These are phyloP conservation scores for Aquatica leii DNA, from an alignment of 2,888 invertebrate species.

Conservation along the genomic window DNA sequence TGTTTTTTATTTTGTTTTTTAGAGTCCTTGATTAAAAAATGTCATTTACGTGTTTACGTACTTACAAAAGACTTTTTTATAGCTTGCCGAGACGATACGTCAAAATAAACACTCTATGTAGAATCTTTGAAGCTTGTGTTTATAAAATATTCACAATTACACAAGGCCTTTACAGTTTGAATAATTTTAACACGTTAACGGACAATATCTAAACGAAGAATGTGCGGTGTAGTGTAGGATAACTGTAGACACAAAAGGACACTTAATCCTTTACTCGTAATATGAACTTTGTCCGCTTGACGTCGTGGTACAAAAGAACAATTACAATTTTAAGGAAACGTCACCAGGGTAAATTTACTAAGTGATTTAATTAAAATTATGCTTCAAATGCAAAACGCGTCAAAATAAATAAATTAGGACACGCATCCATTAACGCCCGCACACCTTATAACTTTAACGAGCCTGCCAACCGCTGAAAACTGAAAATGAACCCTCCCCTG, in stretches of 20 bases:
- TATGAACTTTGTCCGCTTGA: no score
- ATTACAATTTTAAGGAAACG: no score
- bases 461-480: constrained; percentile 25
- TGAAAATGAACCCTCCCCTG: constrained; percentile 26
- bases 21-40: no score
- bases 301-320: no score
- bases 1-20: no score
- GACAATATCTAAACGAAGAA: constrained; percentile 26
- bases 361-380: constrained; percentile 34
- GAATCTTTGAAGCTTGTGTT: no score
- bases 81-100: no score
- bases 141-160: constrained; percentile 2
- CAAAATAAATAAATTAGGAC: constrained; percentile 39
- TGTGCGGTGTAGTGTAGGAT: not conserved
- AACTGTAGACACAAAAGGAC: constrained; percentile 13
- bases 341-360: no score
- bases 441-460: constrained; percentile 34
- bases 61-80: no score
- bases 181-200: constrained; percentile 16
- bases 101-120: no score
- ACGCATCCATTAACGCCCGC: constrained; percentile 31
- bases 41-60: no score
- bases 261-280: constrained; percentile 10
- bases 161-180: not conserved
- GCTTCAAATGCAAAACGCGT: constrained; percentile 34